Base-by-base conservation (phyloP, 2,113 vertebrate genomes). In the Rhadina sibilatrix region DNA sequence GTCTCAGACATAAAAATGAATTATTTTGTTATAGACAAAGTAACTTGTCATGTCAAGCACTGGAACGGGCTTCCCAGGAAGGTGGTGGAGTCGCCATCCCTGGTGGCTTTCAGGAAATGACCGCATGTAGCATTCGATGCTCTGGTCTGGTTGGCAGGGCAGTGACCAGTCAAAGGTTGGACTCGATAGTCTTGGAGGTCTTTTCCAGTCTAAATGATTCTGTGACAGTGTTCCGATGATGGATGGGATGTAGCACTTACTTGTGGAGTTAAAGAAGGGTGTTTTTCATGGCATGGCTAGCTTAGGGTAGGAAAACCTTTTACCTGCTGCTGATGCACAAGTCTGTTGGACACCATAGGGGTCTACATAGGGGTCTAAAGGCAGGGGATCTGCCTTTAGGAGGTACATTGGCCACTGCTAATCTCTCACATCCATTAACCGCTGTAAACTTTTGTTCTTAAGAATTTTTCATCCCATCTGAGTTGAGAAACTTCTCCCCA, bases 71-170 rank as follows among this genome's bases (percentile, higher is more conserved):
- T 83, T 35, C 40, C 30, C 31, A 27, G 56, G 63, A 40, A 37
- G 35, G 71, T 31, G 35, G 10, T 49, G 71, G 63, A 69, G 30
- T 42, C 54, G 61, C 54, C 25, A 28, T 33, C 42, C 47, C 31
- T 61, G 56, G 31, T 42, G 56, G 31, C 22, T 49, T 49, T 42
- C 35, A 70, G 23, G 42, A 63, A 49, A 20, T 37, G 27, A 61
- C 25, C 4, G 2, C 18, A 33, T 0, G 0, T 33, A 35, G 63
- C 35, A 49, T 35, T 31, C 0, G 0, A 25, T 63, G 54, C 71
- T 35, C 6, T 49, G 54, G 25, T 76, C 40, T 76, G 47, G 14
- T 42, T 90, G 56, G n/a, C 46, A 52, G 52, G 47, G 30, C 6
- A 35, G 18, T 35, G 18, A 31, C 27, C 35, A 18, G 19, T 20